Evolutionary conservation across 2,797 vertebrate species (phyloP), one percentile per base, ranked within the genome.

Genomic region (Pseudocheirus occidentalis): DNA sequence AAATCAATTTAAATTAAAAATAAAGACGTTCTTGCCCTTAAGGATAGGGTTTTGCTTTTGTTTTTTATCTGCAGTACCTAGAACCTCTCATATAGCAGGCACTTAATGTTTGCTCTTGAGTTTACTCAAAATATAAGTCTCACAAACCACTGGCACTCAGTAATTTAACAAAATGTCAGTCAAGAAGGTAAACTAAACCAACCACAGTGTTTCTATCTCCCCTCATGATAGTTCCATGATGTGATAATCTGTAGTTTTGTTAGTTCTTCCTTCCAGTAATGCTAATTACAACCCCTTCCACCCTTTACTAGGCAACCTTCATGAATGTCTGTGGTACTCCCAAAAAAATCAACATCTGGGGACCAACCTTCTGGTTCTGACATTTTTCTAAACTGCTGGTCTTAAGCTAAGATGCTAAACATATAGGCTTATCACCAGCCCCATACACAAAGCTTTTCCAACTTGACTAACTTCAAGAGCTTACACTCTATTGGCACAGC

Each of bases 51-150:
- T 81, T 81, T 81, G 66, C 40, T 87, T 27, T 87, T 50, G 40
- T 24, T 87, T 46, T 87, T 21, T 28, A 87, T 87, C 90, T 0
- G 5, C 13, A 55, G 29, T 4, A 53, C 89, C 52, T 90, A 28
- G 50, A 50, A 59, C 12, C 31, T 94, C 50, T n/a, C 59, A 90
- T 87, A 95, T 90, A 91, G 89, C 90, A 93, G 31, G 54, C 29
- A 27, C 90, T 90, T 90, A 55, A 34, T 27, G 21, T 50, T 87
- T 50, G 73, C 21, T 46, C 1, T 12, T 87, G 40, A 87, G 24
- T 87, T 87, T 40, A 50, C 40, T 27, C 40, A 87, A 54, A 54
- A 87, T 11, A 27, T 66, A 66, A n/a, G 62, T 73, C 62, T 73
- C 52, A 73, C 34, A 73, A 73, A 40, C 40, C 62, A 73, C 34